Base-by-base conservation (phyloP, 2,113 vertebrate genomes). In the Rhinichthys klamathensis region DNA sequence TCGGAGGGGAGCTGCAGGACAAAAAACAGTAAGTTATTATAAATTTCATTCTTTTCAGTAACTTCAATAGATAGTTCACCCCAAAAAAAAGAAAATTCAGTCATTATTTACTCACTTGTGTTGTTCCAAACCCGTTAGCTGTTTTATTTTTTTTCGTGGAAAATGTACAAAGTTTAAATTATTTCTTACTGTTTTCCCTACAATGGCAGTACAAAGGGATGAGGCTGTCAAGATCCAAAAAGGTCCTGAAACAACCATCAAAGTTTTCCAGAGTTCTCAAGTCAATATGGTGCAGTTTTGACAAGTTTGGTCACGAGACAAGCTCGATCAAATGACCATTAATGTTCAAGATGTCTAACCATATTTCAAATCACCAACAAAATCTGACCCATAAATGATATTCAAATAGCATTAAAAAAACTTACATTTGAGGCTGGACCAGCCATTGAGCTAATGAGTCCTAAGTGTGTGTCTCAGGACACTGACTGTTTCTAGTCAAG, bases 11-110 rank as follows among this genome's bases (percentile, higher is more conserved):
- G 65, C 81, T 83, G 67, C 2, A 38, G 13, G 32, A 70, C 44
- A 73, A n/a, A 83, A 44, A 46, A 80, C 58, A 30, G 41, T 46
- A n/a, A 54, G 49, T 7, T 12, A 63, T 49, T 81, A 81, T 63
- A 2, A 30, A 49, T 49, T 75, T 8, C 30, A 54, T 30, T 76
- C 4, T 54, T 30, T 76, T 76, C 73, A 49, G 25, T 10, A 41
- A 72, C 35, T 70, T 38, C 9, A 72, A 72, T 4, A 18, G 3
- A 69, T 38, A 70, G 67, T 70, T 70, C 35, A n/a, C 35, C 4
- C 35, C 0, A 11, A 4, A 5, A 4, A 12, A 41, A 23, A 38
- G n/a, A 27, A 30, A 30, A 76, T 11, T 16, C n/a, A 27, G 12
- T 51, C 13, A 75, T 76, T 54, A 23, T 25, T 76, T 76, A 54